These are phyloP conservation scores for Drosophila kokeensis DNA, from an alignment of 2,888 invertebrate species.

Conservation along the genomic window DNA sequence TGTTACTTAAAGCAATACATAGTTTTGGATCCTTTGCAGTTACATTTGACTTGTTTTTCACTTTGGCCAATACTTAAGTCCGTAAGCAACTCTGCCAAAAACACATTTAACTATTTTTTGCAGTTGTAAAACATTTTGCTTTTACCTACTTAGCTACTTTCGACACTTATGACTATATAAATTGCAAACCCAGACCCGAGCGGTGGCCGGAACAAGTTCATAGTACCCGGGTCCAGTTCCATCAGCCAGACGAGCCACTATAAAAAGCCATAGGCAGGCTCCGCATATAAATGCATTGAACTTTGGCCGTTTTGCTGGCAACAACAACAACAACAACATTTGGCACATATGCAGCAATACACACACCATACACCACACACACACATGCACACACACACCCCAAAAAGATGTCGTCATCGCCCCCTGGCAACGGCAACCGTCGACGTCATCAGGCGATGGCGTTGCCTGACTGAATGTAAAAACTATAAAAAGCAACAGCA, in stretches of 20 bases:
- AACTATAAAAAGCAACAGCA: constrained; percentile 72
- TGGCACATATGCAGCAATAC: constrained; percentile 41
- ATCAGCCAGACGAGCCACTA: constrained; percentile 49
- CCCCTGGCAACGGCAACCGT: constrained; percentile 69
- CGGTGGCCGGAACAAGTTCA: constrained; percentile 12
- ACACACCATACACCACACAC: constrained; percentile 19
- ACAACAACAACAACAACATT: constrained; percentile 26
- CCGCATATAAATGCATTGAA: constrained; percentile 71
- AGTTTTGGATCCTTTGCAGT: background rate
- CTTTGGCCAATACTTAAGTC: background rate
- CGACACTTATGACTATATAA: constrained; percentile 39
- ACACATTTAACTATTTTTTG: background rate
- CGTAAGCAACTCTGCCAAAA: background rate
- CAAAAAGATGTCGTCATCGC: constrained; percentile 78
- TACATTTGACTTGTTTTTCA: background rate
- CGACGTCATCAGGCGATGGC: constrained; percentile 69
- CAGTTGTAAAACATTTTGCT: background rate
- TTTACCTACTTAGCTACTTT: background rate
- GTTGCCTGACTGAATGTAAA: constrained; percentile 59
- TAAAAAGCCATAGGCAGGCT: constrained; percentile 71
- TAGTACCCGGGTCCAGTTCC: constrained; percentile 11
- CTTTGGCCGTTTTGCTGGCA: constrained; percentile 68
- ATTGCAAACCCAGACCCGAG: background rate
- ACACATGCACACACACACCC: constrained; percentile 50
- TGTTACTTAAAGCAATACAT: background rate